phyloP scores from a whole-genome alignment of 2,888 invertebrate genomes.

The Drosophila koepferae region DNA sequence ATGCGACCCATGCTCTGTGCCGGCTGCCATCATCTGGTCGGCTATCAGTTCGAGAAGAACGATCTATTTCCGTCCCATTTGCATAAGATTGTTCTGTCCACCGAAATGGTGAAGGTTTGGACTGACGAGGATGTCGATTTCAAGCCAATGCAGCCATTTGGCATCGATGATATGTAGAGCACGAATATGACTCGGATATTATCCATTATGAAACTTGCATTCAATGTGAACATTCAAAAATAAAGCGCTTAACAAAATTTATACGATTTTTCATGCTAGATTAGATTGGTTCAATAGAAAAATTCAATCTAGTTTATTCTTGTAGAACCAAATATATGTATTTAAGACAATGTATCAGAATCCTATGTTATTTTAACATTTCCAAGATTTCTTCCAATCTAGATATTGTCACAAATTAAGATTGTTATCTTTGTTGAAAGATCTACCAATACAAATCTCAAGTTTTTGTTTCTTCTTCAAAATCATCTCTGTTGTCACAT shows the following conservation, averaged over 20 bases:
- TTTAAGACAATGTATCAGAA: too few species aligned
- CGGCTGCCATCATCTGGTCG: slow-evolving; percentile 11
- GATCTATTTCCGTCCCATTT: not conserved
- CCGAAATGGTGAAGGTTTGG: slow-evolving; percentile 14
- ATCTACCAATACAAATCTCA: not conserved
- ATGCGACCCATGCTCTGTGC: slow-evolving; percentile 11
- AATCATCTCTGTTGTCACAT: slow-evolving; percentile 22
- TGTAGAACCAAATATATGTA: too few species aligned
- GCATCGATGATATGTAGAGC: not conserved
- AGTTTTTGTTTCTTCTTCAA: slow-evolving; percentile 3
- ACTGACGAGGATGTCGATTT: slow-evolving; percentile 7
- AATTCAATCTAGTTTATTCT: too few species aligned
- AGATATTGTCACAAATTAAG: too few species aligned
- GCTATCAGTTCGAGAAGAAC: slow-evolving; percentile 27
- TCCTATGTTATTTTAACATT: too few species aligned
- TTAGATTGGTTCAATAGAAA: too few species aligned
- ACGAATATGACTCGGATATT: not conserved
- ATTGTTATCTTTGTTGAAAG: not conserved
- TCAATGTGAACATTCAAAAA: not conserved
- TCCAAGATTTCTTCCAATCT: not conserved
- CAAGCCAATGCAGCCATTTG: slow-evolving; percentile 8
- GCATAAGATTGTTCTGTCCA: slow-evolving; percentile 6
- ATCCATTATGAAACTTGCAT: not conserved
- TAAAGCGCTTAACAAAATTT: slow-evolving; percentile 4
- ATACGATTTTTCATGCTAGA: too few species aligned